Conservation (phyloP, 2,113 vertebrate species). For the Taxidea taxus region DNA sequence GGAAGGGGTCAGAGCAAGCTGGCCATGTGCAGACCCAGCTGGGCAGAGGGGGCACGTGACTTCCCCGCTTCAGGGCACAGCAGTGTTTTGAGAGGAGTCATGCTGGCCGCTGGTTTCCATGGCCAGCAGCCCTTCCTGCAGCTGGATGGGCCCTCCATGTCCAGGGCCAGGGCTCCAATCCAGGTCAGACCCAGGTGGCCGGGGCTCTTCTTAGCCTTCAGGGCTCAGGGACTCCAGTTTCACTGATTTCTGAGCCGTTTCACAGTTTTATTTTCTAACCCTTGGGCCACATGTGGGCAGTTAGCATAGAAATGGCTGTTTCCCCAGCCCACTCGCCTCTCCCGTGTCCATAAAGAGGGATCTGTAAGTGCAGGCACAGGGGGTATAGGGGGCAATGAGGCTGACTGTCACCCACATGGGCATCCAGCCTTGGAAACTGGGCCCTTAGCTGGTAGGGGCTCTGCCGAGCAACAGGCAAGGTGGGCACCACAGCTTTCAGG, state of each 20-base stretch:
- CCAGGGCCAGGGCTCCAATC: neutral
- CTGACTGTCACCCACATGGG: slow-evolving; percentile 46
- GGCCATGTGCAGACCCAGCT: neutral
- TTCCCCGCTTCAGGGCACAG: neutral
- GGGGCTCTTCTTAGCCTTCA: neutral
- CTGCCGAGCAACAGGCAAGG: neutral
- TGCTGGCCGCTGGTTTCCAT: neutral
- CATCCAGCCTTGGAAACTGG: slow-evolving; percentile 46
- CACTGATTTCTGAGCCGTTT: neutral
- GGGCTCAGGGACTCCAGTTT: neutral
- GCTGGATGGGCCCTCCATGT: neutral
- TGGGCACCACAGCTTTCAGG: neutral
- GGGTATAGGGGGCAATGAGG: neutral
- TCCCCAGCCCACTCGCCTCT: neutral
- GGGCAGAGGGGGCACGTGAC: neutral
- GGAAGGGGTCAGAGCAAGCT: neutral
- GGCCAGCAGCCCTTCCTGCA: neutral
- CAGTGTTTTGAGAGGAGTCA: neutral
- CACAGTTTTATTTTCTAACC: neutral
- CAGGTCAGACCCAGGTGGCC: neutral
- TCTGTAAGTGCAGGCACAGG: neutral
- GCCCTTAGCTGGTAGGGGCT: neutral
- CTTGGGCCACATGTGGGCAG: neutral
- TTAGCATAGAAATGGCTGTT: slow-evolving; percentile 63
- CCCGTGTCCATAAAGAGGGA: neutral